These are phyloP conservation scores for Rhinoderma darwinii DNA, from an alignment of 2,113 vertebrate genomes.

Conservation along the genomic window DNA sequence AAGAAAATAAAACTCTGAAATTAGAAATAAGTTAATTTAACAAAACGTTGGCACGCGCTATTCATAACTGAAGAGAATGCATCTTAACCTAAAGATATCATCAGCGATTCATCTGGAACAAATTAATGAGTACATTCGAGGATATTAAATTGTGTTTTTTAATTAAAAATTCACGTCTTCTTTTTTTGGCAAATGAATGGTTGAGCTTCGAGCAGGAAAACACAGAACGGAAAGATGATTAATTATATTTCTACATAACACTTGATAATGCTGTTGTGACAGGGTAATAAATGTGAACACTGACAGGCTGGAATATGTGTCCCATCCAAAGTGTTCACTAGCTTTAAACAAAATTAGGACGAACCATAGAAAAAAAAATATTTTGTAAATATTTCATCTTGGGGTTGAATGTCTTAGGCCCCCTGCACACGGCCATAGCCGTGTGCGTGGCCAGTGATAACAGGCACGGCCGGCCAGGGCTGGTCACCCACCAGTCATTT, in stretches of 20 bases:
- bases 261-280: slow-evolving; percentile 33
- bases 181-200: slow-evolving; percentile 21
- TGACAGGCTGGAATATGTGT: background rate
- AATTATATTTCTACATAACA: slow-evolving; percentile 26
- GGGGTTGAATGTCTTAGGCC: no score
- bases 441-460: no score
- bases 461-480: no score
- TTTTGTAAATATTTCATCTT: background rate
- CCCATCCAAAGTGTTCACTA: background rate
- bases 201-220: slow-evolving; percentile 42
- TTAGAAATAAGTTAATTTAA: background rate
- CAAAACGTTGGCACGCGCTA: background rate
- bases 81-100: slow-evolving; percentile 26
- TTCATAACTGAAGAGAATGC: background rate
- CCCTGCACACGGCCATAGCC: no score
- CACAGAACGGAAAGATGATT: slow-evolving; percentile 26
- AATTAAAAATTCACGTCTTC: slow-evolving; percentile 31
- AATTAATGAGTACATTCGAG: slow-evolving; percentile 24
- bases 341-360: background rate
- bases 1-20: background rate
- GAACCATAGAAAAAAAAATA: background rate
- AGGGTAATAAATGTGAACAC: slow-evolving; percentile 17
- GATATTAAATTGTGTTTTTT: slow-evolving; percentile 39
- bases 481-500: no score
- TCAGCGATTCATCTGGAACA: background rate